These are phyloP conservation scores for Adelges cooleyi DNA, from an alignment of 1,140 invertebrate genomes.

Conservation along the genomic window DNA sequence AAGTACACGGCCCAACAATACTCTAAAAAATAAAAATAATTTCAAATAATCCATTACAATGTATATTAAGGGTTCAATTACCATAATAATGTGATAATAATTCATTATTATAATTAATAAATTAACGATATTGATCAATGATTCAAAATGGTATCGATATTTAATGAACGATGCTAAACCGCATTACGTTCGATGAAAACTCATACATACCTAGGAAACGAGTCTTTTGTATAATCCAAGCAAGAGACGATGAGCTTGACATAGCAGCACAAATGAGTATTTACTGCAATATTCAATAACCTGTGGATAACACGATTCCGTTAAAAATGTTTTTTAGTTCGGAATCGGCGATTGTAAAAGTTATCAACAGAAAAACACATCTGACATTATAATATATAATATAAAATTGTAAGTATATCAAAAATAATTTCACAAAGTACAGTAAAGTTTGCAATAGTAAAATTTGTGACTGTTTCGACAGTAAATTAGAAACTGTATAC, in stretches of 20 bases:
- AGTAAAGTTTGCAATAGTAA: too few relatives aligned
- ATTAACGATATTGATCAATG: background rate
- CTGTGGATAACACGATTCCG: conserved; percentile 7
- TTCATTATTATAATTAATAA: background rate
- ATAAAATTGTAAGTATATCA: too few relatives aligned
- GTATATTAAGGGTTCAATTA: conserved; percentile 31
- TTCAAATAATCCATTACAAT: conserved; percentile 29
- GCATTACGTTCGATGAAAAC: too few relatives aligned
- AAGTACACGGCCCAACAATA: conserved; percentile 57
- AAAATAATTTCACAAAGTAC: too few relatives aligned
- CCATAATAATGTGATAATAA: too few relatives aligned
- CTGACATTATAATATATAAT: too few relatives aligned
- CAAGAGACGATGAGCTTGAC: conserved; percentile 83
- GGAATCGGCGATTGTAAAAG: too few relatives aligned
- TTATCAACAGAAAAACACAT: too few relatives aligned
- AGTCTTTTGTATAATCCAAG: conserved; percentile 68
- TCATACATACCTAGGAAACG: conserved; percentile 54
- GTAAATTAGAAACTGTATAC: conserved; percentile 34
- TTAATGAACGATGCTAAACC: too few relatives aligned
- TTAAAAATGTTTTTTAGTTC: too few relatives aligned
- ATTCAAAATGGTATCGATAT: too few relatives aligned
- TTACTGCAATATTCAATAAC: conserved; percentile 29
- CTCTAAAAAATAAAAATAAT: conserved; percentile 34
- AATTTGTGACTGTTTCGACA: background rate
- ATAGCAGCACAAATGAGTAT: conserved; percentile 73